These are phyloP conservation scores for Stegostoma tigrinum DNA, from an alignment of 2,113 vertebrate species.

Conservation along the genomic window DNA sequence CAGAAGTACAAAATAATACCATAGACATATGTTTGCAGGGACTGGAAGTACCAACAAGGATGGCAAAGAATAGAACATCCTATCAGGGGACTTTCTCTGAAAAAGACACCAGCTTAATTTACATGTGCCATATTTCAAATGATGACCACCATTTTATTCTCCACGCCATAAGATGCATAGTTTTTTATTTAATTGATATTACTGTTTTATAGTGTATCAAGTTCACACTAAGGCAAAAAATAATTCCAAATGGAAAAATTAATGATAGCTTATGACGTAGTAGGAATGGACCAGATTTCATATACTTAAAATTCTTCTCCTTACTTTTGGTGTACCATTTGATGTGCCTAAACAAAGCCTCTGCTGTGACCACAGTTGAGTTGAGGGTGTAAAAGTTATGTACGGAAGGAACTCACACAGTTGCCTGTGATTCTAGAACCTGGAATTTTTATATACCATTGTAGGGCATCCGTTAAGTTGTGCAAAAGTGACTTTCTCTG, in stretches of 20 bases:
- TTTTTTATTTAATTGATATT: neutral
- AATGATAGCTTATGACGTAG: neutral
- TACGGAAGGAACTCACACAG: neutral
- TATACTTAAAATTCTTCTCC: neutral
- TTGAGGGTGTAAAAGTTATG: neutral
- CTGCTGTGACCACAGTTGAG: neutral
- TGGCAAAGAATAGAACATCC: neutral
- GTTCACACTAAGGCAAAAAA: neutral
- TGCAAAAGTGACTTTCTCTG: neutral
- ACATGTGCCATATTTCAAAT: neutral
- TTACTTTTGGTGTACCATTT: neutral
- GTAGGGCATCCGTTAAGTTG: neutral
- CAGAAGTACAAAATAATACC: neutral
- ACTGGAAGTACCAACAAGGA: conserved; percentile 17
- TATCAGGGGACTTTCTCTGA: conserved; percentile 24
- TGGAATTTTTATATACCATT: neutral
- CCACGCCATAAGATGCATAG: neutral
- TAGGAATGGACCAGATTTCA: neutral
- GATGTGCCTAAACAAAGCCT: neutral
- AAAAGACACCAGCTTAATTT: conserved; percentile 28
- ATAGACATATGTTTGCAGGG: conserved; percentile 19
- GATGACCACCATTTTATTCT: neutral
- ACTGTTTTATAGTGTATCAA: neutral
- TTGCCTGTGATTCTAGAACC: neutral
- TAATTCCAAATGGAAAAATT: neutral